Percentiles rank a stretch among this genome's conserved stretches.
These are phyloP conservation scores for Melipona beecheii DNA, from an alignment of 2,888 invertebrate species.

Conservation along the genomic window DNA sequence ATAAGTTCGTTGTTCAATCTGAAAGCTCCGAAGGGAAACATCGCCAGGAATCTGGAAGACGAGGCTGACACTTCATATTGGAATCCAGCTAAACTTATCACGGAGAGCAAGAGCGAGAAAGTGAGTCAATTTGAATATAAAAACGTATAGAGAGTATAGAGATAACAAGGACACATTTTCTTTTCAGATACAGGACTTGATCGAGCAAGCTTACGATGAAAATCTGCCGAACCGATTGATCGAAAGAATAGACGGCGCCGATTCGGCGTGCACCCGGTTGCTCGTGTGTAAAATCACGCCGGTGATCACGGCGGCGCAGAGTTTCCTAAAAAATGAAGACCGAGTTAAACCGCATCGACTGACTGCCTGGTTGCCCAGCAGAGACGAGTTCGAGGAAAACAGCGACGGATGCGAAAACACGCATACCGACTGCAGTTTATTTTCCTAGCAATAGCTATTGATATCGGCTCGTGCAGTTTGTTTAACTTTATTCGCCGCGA, in stretches of 20 bases:
- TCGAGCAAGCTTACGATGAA: conserved; percentile 87
- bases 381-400: conserved; percentile 80
- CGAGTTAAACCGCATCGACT: conserved; percentile 74
- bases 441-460: conserved; percentile 38
- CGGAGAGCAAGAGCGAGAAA: conserved; percentile 86
- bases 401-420: conserved; percentile 82
- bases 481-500: conserved; percentile 33
- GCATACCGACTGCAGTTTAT: conserved; percentile 79
- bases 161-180: neutral
- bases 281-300: conserved; percentile 92
- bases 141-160: neutral
- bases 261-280: conserved; percentile 89
- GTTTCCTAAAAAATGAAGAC: conserved; percentile 85
- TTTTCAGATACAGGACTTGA: conserved; percentile 83
- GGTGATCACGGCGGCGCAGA: conserved; percentile 91
- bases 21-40: conserved; percentile 81
- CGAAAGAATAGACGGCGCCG: conserved; percentile 86
- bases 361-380: conserved; percentile 80
- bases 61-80: conserved; percentile 40
- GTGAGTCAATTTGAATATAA: conserved; percentile 78
- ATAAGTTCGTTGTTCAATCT: conserved; percentile 87
- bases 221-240: conserved; percentile 88
- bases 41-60: conserved; percentile 36
- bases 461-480: conserved; percentile 17
- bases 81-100: conserved; percentile 87